A percentile compares a stretch with the other conserved stretches of the same genome.
Conservation (phyloP, 2,888 invertebrate species). For the Eristalinus aeneus region DNA sequence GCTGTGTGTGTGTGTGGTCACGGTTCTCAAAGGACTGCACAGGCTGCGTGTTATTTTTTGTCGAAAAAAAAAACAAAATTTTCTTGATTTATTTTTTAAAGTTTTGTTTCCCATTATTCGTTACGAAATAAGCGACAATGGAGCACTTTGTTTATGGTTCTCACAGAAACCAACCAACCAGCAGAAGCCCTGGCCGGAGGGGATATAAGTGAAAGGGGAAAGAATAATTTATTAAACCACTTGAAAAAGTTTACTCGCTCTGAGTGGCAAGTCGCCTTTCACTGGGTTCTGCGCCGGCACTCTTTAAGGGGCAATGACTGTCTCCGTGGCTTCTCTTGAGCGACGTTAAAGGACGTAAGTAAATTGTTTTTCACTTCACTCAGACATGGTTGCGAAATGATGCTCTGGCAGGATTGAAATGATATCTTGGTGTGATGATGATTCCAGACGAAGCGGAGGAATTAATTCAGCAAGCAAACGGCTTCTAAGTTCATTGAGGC, state of each 20-base stretch:
- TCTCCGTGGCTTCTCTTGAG: too few relatives aligned
- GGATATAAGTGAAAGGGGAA: background rate
- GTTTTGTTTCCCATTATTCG: conserved; percentile 36
- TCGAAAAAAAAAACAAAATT: background rate
- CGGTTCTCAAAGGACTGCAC: background rate
- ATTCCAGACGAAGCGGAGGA: too few relatives aligned
- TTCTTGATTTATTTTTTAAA: conserved; percentile 41
- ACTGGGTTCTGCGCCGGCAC: background rate
- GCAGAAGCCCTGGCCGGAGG: background rate
- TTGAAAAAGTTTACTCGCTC: conserved; percentile 30
- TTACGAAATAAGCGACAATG: background rate
- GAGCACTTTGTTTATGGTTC: background rate
- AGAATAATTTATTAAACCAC: conserved; percentile 45
- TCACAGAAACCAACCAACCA: background rate
- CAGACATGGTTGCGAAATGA: too few relatives aligned
- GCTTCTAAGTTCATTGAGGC: too few relatives aligned
- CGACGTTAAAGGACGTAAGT: too few relatives aligned
- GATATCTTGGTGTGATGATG: too few relatives aligned
- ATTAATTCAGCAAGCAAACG: too few relatives aligned
- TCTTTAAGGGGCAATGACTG: background rate
- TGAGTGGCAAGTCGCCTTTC: conserved; percentile 1
- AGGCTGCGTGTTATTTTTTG: background rate
- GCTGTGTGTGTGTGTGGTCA: background rate
- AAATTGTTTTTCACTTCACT: too few relatives aligned
- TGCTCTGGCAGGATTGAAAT: too few relatives aligned